These are phyloP conservation scores for Onychostruthus taczanowskii DNA, from an alignment of 2,113 vertebrate genomes.

Conservation along the genomic window DNA sequence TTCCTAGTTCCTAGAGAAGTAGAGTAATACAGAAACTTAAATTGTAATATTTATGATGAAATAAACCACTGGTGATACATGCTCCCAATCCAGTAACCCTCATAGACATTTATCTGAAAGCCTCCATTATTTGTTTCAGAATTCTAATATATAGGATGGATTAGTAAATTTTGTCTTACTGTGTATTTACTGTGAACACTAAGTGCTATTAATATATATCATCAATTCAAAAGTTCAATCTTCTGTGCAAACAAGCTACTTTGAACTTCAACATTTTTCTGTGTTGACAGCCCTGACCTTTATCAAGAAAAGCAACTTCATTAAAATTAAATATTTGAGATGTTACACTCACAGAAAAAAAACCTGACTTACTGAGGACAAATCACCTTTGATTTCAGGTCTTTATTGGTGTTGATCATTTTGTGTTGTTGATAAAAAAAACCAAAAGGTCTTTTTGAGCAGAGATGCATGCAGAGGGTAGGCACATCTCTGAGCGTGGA, in stretches of 20 bases:
- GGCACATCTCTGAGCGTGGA: not conserved
- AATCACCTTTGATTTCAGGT: not conserved
- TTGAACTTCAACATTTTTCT: conserved; percentile 14
- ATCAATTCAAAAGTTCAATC: not conserved
- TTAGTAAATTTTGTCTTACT: not conserved
- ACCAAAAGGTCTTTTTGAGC: not conserved
- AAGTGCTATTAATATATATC: not conserved
- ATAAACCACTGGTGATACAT: not conserved
- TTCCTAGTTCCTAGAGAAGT: not conserved
- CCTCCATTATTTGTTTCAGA: not conserved
- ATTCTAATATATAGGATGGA: not conserved
- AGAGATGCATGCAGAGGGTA: fast-evolving
- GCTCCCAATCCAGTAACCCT: not conserved
- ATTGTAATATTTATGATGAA: not conserved
- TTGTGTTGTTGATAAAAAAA: not conserved
- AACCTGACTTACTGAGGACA: not conserved
- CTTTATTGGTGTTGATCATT: not conserved
- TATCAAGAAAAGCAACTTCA: conserved; percentile 3
- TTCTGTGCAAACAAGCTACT: not conserved
- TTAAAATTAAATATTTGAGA: conserved; percentile 23
- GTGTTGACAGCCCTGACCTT: not conserved
- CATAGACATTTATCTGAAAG: not conserved
- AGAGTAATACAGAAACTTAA: not conserved
- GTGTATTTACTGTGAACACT: not conserved
- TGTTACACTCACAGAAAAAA: not conserved